Conservation (phyloP, 1,140 invertebrate species). For the Probaryconus sp. region DNA sequence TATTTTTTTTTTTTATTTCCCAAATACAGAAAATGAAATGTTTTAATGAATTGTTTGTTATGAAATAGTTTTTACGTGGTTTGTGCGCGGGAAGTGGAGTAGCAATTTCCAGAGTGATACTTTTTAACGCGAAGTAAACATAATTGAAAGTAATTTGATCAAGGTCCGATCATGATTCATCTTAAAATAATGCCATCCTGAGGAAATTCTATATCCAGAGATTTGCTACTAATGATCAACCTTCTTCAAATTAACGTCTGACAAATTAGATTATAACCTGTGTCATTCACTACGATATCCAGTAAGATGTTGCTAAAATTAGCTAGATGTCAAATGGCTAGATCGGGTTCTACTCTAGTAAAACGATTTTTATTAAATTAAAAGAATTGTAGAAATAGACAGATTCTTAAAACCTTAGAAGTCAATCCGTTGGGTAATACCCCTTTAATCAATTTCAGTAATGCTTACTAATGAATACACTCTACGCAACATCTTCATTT, state of each 20-base stretch:
- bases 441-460: neutral
- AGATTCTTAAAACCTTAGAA: conserved; percentile 4
- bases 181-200: neutral
- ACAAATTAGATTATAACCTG: conserved; percentile 34
- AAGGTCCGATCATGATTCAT: conserved; percentile 1
- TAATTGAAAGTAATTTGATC: too few relatives aligned
- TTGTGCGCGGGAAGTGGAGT: too few relatives aligned
- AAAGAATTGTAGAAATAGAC: neutral
- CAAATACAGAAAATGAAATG: too few relatives aligned
- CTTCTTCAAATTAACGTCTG: conserved; percentile 29
- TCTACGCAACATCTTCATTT: too few relatives aligned
- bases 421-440: neutral
- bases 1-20: neutral
- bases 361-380: conserved; percentile 21
- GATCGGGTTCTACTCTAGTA: conserved; percentile 3
- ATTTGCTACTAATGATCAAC: conserved; percentile 11
- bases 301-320: conserved; percentile 7
- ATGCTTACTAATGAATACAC: too few relatives aligned
- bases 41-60: too few relatives aligned
- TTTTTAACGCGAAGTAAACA: too few relatives aligned
- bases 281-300: conserved; percentile 9
- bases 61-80: too few relatives aligned
- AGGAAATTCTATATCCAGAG: conserved; percentile 17
- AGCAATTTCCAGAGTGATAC: too few relatives aligned
- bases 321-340: conserved; percentile 15